Percentiles rank a stretch among this genome's conserved stretches.
phyloP scores from a whole-genome alignment of 2,888 invertebrate species.

The Stramonita haemastoma region DNA sequence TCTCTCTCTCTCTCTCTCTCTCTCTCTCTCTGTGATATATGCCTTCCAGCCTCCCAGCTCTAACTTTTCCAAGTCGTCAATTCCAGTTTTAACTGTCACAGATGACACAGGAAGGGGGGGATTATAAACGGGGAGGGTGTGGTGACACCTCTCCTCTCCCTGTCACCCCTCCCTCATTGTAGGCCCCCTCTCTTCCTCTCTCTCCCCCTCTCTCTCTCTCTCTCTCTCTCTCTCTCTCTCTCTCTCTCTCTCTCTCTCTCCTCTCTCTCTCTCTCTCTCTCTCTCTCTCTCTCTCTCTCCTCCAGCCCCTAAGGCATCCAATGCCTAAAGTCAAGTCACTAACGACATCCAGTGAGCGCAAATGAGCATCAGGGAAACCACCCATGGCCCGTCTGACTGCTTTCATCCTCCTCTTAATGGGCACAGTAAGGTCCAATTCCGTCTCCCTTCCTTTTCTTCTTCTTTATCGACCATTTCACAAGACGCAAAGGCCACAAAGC shows the following conservation, averaged over 20 bases:
- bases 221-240: neutral
- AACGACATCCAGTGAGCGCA: neutral
- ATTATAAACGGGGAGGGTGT: neutral
- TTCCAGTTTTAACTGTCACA: neutral
- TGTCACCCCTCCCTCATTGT: neutral
- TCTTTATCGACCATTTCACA: neutral
- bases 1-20: too few relatives aligned
- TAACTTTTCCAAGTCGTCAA: neutral
- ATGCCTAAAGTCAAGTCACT: neutral
- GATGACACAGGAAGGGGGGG: neutral
- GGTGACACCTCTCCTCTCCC: neutral
- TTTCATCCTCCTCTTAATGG: neutral
- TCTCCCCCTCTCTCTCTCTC: neutral
- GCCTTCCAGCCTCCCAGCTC: too few relatives aligned
- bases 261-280: neutral
- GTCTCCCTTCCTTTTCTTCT: neutral
- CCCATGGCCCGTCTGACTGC: neutral
- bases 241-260: neutral
- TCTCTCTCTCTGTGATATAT: too few relatives aligned
- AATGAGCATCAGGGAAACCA: slow-evolving; percentile 13
- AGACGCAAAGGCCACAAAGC: neutral
- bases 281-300: neutral
- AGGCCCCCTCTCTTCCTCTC: too few relatives aligned
- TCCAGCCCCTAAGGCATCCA: neutral
- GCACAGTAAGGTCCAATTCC: neutral